Evolutionary conservation across 2,888 invertebrate genomes (phyloP).

Genomic region (Stenichneumon culpator): DNA sequence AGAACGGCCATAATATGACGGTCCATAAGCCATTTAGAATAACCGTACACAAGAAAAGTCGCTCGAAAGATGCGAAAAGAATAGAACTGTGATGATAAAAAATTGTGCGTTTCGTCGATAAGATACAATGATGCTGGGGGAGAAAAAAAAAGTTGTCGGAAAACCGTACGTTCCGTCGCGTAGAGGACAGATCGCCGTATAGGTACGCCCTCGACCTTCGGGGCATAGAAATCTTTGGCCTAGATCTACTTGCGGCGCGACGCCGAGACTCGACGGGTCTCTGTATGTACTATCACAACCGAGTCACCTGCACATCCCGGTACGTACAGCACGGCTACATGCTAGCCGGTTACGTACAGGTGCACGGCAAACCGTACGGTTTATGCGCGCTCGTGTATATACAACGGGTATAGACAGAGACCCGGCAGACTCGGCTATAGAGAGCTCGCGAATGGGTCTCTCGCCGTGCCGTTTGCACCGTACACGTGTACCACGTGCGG

Average conservation of each 20-base stretch:
- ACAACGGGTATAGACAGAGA: neutral
- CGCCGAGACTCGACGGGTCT: conserved; percentile 47
- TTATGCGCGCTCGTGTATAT: neutral
- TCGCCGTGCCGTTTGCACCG: conserved; percentile 22
- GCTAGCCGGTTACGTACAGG: conserved; percentile 60
- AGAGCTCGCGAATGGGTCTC: conserved; percentile 9
- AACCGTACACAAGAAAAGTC: neutral
- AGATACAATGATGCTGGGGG: neutral
- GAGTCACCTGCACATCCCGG: conserved; percentile 63
- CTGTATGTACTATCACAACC: conserved; percentile 46
- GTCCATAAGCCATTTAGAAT: no score
- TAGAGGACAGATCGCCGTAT: conserved; percentile 58
- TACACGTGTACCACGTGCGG: conserved; percentile 51
- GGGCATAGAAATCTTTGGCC: conserved; percentile 83
- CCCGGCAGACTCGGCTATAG: neutral
- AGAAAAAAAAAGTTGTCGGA: conserved; percentile 10
- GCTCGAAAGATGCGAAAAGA: neutral
- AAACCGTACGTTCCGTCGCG: conserved; percentile 11
- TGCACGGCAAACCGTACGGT: conserved; percentile 47
- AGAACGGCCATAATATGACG: no score
- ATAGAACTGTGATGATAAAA: neutral
- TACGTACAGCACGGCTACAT: conserved; percentile 53
- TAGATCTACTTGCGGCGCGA: conserved; percentile 81
- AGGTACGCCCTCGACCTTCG: conserved; percentile 81
- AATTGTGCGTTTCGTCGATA: neutral